Percentiles rank a stretch among this genome's conserved stretches.
Conservation (phyloP, 2,113 vertebrate species). For the Tachysurus vachellii region DNA sequence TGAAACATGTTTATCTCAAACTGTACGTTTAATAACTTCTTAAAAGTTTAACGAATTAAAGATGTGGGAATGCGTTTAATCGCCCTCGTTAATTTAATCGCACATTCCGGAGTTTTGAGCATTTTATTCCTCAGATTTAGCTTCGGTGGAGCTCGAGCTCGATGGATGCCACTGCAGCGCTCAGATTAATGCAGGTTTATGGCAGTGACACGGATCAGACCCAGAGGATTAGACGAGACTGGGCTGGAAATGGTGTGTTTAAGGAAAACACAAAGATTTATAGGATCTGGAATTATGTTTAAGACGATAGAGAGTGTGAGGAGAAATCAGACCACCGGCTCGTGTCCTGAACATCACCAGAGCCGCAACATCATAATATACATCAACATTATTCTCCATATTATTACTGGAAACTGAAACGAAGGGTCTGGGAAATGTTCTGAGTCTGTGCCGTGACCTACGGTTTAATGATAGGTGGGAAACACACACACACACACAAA, state of each 20-base stretch:
- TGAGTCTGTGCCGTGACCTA: neutral
- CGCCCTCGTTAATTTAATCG: neutral
- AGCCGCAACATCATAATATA: neutral
- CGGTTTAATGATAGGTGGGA: neutral
- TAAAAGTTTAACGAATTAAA: neutral
- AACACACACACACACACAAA: neutral
- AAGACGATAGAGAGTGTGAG: neutral
- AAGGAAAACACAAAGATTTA: neutral
- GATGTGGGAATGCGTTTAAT: neutral
- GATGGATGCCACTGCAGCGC: neutral
- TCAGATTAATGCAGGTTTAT: neutral
- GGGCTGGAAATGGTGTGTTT: neutral
- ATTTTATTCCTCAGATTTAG: neutral
- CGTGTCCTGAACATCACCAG: neutral
- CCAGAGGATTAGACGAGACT: slow-evolving; percentile 12
- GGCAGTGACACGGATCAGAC: neutral
- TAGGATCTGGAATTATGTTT: neutral
- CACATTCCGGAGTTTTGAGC: neutral
- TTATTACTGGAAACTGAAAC: neutral
- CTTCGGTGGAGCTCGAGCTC: neutral
- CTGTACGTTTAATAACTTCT: neutral
- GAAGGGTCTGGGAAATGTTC: neutral
- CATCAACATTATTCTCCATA: neutral
- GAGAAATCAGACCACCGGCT: neutral
- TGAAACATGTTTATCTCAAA: neutral